Percentiles rank a stretch among this genome's conserved stretches.
Evolutionary conservation across 2,888 invertebrate genomes (phyloP).

Genomic region (Endomychus coccineus): DNA sequence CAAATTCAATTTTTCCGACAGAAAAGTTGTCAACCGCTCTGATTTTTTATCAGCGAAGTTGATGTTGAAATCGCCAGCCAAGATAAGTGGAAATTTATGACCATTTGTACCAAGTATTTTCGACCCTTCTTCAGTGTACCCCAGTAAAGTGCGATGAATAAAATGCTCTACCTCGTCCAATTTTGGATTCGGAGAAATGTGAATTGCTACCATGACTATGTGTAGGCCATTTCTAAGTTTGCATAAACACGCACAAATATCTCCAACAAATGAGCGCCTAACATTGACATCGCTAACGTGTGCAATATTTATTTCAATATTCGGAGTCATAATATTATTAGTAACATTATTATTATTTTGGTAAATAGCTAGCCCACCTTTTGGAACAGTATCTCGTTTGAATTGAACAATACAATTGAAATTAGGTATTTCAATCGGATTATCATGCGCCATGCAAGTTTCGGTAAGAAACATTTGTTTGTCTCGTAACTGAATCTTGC

Average conservation of each 20-base stretch:
- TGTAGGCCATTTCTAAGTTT: slow-evolving; percentile 24
- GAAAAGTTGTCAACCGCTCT: too few species aligned
- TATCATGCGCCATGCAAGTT: slow-evolving; percentile 12
- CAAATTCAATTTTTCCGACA: too few species aligned
- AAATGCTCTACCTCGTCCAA: slow-evolving; percentile 27
- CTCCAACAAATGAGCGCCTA: too few species aligned
- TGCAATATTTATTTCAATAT: slow-evolving; percentile 26
- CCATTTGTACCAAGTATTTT: too few species aligned
- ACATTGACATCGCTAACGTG: too few species aligned
- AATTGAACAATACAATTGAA: slow-evolving; percentile 27
- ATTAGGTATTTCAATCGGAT: slow-evolving; percentile 22
- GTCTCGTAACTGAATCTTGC: slow-evolving; percentile 10
- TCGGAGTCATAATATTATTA: slow-evolving; percentile 25
- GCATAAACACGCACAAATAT: slow-evolving; percentile 25
- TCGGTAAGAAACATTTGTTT: slow-evolving; percentile 15
- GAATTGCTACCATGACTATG: slow-evolving; percentile 25
- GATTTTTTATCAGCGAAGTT: too few species aligned
- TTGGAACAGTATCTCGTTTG: slow-evolving; percentile 25
- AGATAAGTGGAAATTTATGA: too few species aligned
- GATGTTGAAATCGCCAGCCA: too few species aligned
- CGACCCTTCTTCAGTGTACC: too few species aligned
- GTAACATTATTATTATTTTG: slow-evolving; percentile 22
- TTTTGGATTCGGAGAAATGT: slow-evolving; percentile 27
- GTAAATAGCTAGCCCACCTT: slow-evolving; percentile 29
- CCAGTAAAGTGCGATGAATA: slow-evolving; percentile 23